Base-by-base conservation (phyloP, 2,888 invertebrate genomes). In the Troides aeacus region DNA sequence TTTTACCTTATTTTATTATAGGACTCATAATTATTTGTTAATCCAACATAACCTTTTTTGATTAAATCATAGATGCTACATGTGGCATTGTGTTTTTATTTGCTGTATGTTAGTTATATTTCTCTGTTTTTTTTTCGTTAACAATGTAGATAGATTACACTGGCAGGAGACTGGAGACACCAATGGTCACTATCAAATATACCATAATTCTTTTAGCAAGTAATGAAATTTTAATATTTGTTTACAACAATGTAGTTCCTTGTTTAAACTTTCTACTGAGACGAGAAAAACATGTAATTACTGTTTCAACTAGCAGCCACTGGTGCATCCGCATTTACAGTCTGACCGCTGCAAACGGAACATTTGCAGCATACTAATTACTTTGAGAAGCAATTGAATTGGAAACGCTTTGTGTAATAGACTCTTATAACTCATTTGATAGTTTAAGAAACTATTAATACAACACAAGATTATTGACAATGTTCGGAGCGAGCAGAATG, bases 231-330 rank as follows among this genome's bases (percentile, higher is more conserved):
- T 46, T 2, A 12, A 12, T 46, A 6, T 18, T n/a, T n/a, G 8
- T 53, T n/a, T 53, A 53, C 53, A n/a, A n/a, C 53, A 59, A 69
- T 66, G 23, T 53, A 66, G 58, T 24, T 61, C 67, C 56, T 39
- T 63, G 64, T 42, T 64, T 61, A 50, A 23, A 64, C 18, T 71
- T 64, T 58, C 18, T 46, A 39, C 70, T 71, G 39, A 57, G 53
- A 58, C 30, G 67, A 64, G 64, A 67, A 71, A 70, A 71, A 67
- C 64, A 67, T 67, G 70, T 64, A 71, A 71, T 71, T 71, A 71
- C 66, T 66, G 70, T 63, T 66, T 59, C 39, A 36, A 36, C 23
- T 36, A 36, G 23, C 53, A 36, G 63, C 4, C 24, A 65, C 65
- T 58, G n/a, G 63, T 30, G 68, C 70, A 62, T 70, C 63, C 59